Conservation (phyloP, 2,113 vertebrate genomes). For the Canis aureus region DNA sequence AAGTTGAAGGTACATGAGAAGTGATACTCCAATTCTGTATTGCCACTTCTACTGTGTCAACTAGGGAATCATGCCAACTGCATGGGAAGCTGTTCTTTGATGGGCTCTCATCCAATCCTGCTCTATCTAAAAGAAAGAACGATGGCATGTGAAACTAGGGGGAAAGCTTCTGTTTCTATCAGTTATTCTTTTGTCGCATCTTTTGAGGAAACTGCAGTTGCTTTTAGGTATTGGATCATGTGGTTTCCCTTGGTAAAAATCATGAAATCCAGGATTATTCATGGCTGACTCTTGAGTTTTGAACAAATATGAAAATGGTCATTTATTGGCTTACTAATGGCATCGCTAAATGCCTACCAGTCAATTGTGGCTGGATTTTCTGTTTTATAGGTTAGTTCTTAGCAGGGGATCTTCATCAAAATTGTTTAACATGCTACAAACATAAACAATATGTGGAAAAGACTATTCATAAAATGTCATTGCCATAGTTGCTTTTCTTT, state of each 20-base stretch:
- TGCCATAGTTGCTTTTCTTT: neutral
- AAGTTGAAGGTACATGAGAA: neutral
- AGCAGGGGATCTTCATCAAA: neutral
- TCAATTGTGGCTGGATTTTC: neutral
- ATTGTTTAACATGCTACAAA: neutral
- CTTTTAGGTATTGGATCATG: neutral
- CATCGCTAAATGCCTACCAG: neutral
- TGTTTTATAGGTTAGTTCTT: neutral
- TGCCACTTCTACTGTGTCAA: neutral
- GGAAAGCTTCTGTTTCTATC: neutral
- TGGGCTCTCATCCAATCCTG: neutral
- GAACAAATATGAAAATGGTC: neutral
- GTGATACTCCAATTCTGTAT: neutral
- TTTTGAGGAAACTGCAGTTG: slow-evolving; percentile 16
- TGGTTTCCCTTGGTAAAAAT: neutral
- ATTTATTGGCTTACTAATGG: neutral
- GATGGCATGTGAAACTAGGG: neutral
- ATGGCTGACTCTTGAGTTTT: neutral
- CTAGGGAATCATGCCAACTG: neutral
- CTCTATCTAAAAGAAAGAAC: neutral
- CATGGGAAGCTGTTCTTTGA: neutral
- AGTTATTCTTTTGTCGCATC: neutral
- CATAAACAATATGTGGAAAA: neutral
- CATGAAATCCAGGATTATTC: neutral
- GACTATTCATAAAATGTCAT: neutral